Evolutionary conservation across 2,797 vertebrate genomes (phyloP).

Genomic region (Phylloscopus collybita): DNA sequence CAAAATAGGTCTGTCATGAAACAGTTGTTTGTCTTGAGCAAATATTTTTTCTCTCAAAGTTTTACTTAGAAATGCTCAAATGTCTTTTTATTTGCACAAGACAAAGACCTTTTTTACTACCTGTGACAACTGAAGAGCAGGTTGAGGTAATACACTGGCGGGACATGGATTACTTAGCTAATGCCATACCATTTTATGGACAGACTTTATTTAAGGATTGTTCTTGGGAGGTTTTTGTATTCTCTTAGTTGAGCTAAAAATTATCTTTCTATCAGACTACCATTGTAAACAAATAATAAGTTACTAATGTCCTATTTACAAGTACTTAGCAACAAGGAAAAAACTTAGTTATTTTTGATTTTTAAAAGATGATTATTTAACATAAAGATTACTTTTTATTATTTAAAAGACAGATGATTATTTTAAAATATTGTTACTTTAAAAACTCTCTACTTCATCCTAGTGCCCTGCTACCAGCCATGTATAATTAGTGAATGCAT

Average conservation of each 20-base stretch:
- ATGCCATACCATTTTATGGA: neutral
- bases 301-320: neutral
- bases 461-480: neutral
- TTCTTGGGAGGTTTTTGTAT: neutral
- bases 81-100: constrained; percentile 51
- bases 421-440: neutral
- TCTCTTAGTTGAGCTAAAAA: neutral
- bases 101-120: constrained; percentile 32
- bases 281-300: neutral
- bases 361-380: neutral
- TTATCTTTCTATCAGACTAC: neutral
- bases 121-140: constrained; percentile 20
- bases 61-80: constrained; percentile 43
- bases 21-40: constrained; percentile 61
- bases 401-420: neutral
- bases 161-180: constrained; percentile 12
- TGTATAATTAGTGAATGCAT: neutral
- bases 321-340: neutral
- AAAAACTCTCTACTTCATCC: neutral
- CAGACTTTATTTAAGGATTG: neutral
- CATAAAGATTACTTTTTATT: neutral
- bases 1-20: constrained; percentile 19
- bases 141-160: neutral
- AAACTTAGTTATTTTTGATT: neutral
- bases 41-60: constrained; percentile 49